Conservation (phyloP, 2,888 invertebrate species). For the Rutpela maculata region DNA sequence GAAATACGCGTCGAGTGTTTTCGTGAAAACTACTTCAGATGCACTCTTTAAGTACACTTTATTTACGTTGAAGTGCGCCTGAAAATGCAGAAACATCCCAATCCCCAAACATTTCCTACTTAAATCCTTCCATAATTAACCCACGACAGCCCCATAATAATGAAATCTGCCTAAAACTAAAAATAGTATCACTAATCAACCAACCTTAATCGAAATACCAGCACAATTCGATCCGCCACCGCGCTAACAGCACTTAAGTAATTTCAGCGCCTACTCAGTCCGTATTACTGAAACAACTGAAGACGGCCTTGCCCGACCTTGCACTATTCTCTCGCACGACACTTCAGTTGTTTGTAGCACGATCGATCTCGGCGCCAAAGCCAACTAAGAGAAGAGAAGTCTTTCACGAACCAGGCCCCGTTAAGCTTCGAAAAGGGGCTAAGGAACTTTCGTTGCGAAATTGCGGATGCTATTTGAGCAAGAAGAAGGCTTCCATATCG, state of each 20-base stretch:
- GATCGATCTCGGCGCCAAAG: slow-evolving; percentile 28
- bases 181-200: slow-evolving; percentile 25
- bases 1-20: too few species aligned
- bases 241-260: slow-evolving; percentile 17
- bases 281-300: slow-evolving; percentile 29
- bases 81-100: too few species aligned
- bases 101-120: too few species aligned
- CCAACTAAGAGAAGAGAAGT: slow-evolving; percentile 21
- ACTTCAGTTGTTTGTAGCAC: slow-evolving; percentile 25
- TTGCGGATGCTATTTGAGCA: slow-evolving; percentile 30
- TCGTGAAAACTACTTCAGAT: too few species aligned
- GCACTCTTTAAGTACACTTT: too few species aligned
- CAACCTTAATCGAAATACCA: slow-evolving; percentile 20
- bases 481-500: slow-evolving; percentile 31
- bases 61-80: too few species aligned
- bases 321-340: slow-evolving; percentile 34
- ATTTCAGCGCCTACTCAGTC: slow-evolving; percentile 35
- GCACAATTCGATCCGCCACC: slow-evolving; percentile 21
- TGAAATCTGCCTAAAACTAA: neutral
- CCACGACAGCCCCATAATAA: too few species aligned
- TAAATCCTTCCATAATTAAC: too few species aligned
- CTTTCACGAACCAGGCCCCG: slow-evolving; percentile 24
- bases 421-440: slow-evolving; percentile 15
- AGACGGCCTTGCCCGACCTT: slow-evolving; percentile 40
- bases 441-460: slow-evolving; percentile 33